Evolutionary conservation across 2,797 vertebrate genomes (phyloP).

Genomic region (Spheniscus humboldti): DNA sequence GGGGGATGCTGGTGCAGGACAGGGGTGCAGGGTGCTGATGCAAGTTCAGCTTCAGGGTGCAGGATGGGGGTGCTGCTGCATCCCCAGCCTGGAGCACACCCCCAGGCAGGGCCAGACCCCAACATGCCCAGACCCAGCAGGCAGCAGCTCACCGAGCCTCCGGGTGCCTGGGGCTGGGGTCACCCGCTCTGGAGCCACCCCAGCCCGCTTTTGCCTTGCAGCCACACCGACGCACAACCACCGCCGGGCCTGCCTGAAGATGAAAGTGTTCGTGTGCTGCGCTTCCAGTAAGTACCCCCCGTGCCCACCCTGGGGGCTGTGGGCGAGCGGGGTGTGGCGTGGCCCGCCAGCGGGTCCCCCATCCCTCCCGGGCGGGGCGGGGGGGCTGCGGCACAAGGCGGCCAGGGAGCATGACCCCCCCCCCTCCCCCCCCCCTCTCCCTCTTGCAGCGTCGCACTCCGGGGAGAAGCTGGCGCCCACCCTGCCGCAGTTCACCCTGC

Average conservation of each 20-base stretch:
- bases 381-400: not conserved
- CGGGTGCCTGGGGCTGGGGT: not conserved
- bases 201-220: constrained; percentile 27
- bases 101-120: not conserved
- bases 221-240: constrained; percentile 92
- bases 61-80: not conserved
- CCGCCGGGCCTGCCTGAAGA: constrained; percentile 89
- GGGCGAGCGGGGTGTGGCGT: not conserved
- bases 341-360: not conserved
- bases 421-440: constrained; percentile 11
- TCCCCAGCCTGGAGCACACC: fast-evolving
- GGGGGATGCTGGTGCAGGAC: not conserved
- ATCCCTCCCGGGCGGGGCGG: not conserved
- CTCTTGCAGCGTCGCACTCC: constrained; percentile 79
- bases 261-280: constrained; percentile 96
- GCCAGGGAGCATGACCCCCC: not conserved
- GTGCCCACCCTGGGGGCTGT: not conserved
- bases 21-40: too few relatives aligned
- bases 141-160: not conserved
- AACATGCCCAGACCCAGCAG: not conserved
- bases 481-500: constrained; percentile 91
- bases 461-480: constrained; percentile 88
- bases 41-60: not conserved
- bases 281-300: constrained; percentile 81
- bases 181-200: fast-evolving